phyloP scores from a whole-genome alignment of 1,140 invertebrate genomes.

The Hylaeus volcanicus region DNA sequence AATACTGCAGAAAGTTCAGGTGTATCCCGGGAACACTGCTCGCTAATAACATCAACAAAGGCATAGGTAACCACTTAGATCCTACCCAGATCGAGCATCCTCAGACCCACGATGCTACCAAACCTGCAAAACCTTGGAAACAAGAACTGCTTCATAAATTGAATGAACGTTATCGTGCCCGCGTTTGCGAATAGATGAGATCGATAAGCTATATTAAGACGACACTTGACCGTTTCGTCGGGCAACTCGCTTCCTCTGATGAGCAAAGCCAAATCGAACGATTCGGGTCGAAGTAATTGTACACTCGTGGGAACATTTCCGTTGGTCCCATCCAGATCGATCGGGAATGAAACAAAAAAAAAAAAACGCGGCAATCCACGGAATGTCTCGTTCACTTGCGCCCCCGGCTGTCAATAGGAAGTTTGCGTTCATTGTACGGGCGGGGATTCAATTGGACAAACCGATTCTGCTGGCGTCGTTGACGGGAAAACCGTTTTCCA shows the following conservation, averaged over 20 bases:
- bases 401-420: slow-evolving; percentile 21
- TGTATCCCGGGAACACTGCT: too few relatives aligned
- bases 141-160: too few relatives aligned
- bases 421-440: slow-evolving; percentile 19
- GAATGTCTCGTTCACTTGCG: background rate
- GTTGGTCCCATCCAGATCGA: background rate
- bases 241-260: background rate
- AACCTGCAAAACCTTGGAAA: too few relatives aligned
- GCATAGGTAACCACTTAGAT: too few relatives aligned
- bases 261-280: background rate
- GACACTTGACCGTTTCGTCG: too few relatives aligned
- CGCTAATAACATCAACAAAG: too few relatives aligned
- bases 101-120: too few relatives aligned
- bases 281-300: background rate
- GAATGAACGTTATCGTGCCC: too few relatives aligned
- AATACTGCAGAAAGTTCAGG: too few relatives aligned
- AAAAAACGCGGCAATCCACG: background rate
- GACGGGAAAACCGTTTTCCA: background rate
- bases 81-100: too few relatives aligned
- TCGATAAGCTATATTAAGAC: too few relatives aligned
- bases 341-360: background rate
- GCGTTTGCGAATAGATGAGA: too few relatives aligned
- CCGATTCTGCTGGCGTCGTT: slow-evolving; percentile 18
- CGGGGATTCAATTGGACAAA: slow-evolving; percentile 32
- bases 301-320: background rate